Conservation (phyloP, 2,113 vertebrate species). For the Callospermophilus lateralis region DNA sequence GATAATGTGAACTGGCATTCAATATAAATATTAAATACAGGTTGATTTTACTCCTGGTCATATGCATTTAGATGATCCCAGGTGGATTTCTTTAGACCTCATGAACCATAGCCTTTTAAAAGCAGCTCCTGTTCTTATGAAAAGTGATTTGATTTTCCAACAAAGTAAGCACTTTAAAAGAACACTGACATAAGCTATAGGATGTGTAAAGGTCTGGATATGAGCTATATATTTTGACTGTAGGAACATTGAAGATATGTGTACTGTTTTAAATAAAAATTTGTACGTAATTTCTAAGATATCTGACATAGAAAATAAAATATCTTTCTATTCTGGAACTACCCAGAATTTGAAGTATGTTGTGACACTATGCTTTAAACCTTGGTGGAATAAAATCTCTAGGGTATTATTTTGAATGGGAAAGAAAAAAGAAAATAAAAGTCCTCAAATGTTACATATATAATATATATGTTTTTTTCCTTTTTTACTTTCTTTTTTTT, state of each 20-base stretch:
- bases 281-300: background rate
- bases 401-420: background rate
- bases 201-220: constrained; percentile 28
- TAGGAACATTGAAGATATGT: background rate
- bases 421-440: background rate
- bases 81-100: constrained; percentile 55
- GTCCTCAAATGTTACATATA: background rate
- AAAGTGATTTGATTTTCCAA: constrained; percentile 14
- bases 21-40: constrained; percentile 82
- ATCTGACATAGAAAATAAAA: constrained; percentile 56
- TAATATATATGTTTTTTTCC: no score
- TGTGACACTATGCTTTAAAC: constrained; percentile 37
- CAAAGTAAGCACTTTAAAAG: constrained; percentile 54
- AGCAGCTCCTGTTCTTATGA: constrained; percentile 64
- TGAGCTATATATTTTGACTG: constrained; percentile 54
- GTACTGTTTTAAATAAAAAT: constrained; percentile 27
- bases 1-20: constrained; percentile 76
- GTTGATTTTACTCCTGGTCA: constrained; percentile 76
- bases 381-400: background rate
- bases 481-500: no score
- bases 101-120: constrained; percentile 66
- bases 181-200: constrained; percentile 45
- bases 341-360: constrained; percentile 38
- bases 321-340: constrained; percentile 52
- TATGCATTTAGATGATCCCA: constrained; percentile 49